phyloP scores from a whole-genome alignment of 2,113 vertebrate genomes.

The Furnarius figulus region DNA sequence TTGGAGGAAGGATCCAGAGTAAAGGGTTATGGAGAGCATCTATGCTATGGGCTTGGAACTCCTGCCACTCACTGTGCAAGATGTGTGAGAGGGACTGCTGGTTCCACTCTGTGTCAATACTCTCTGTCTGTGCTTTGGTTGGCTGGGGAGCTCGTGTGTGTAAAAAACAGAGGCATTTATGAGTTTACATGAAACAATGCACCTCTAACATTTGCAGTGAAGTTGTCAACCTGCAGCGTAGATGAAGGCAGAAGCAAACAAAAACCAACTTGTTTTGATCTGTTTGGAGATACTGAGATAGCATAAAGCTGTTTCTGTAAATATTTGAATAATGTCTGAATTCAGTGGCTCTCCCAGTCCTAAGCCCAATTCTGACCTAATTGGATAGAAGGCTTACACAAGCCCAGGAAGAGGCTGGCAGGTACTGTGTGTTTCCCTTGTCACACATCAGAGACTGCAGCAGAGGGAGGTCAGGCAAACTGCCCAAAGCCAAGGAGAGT shows the following conservation, averaged over 20 bases:
- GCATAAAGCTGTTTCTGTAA: not conserved
- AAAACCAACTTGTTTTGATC: not conserved
- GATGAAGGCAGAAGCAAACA: not conserved
- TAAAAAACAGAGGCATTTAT: not conserved
- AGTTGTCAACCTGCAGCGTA: not conserved
- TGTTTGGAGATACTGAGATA: not conserved
- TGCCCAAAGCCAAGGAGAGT: not conserved
- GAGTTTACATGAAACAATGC: not conserved
- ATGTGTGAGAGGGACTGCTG: accelerated
- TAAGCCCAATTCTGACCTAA: not conserved
- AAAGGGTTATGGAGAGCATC: not conserved
- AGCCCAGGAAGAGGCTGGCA: not conserved
- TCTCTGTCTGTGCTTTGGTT: not conserved
- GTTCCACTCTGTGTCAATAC: not conserved
- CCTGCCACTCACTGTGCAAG: no score
- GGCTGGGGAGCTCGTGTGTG: not conserved
- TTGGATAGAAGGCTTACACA: not conserved
- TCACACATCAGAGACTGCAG: not conserved
- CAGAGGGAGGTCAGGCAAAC: not conserved
- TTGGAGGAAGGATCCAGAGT: not conserved
- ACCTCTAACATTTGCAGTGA: accelerated
- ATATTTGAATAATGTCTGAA: not conserved
- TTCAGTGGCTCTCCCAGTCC: not conserved
- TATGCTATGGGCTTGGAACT: not conserved
- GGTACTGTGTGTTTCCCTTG: not conserved